Evolutionary conservation across 1,140 invertebrate species (phyloP), one percentile per base, ranked within the genome.

Genomic region (Drosophila eugracilis): DNA sequence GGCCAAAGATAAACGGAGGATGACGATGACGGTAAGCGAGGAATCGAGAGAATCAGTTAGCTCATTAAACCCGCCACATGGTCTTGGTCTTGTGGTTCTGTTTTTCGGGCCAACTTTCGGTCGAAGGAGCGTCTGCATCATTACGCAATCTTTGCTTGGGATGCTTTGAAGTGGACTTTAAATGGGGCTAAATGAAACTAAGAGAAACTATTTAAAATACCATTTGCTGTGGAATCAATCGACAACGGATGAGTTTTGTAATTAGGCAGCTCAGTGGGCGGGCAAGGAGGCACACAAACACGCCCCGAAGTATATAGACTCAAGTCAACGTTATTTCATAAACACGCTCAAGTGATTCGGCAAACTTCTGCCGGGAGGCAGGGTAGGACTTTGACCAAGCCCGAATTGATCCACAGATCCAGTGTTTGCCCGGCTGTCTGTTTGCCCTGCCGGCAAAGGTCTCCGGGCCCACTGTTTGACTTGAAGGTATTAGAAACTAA

Each of bases 401-500:
- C 52, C 42, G 24, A 36, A 62, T 65, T 66, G 58, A 62, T 42
- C 59, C 19, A 10, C 41, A 36, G 41, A 47, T 21, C 17, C 57
- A 32, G 54, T 81, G 67, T 76, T 62, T 84, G 63, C 50, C 72
- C 72, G 58, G 72, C 72, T 63, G 60, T 57, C 53, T 79, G 63
- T 70, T 73, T 59, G 70, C 57, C 53, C 50, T 37, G 44, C 34
- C 26, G 63, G 63, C 65, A 69, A 69, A 69, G 65, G 65, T 69
- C 62, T 67, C 30, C 47, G 63, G 60, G 36, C 19, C 59, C 70
- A 72, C 71, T 88, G 81, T 86, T 86, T 86, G 83, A 86, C 83
- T 86, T 86, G 78, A 86, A 86, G 83, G 83, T 86, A 86, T 86
- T 86, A 86, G 83, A 86, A 86, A 86, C 83, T 86, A 86, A 86